A percentile compares a stretch with the other conserved stretches of the same genome.
Conservation (phyloP, 2,113 vertebrate genomes). For the Axis porcinus region DNA sequence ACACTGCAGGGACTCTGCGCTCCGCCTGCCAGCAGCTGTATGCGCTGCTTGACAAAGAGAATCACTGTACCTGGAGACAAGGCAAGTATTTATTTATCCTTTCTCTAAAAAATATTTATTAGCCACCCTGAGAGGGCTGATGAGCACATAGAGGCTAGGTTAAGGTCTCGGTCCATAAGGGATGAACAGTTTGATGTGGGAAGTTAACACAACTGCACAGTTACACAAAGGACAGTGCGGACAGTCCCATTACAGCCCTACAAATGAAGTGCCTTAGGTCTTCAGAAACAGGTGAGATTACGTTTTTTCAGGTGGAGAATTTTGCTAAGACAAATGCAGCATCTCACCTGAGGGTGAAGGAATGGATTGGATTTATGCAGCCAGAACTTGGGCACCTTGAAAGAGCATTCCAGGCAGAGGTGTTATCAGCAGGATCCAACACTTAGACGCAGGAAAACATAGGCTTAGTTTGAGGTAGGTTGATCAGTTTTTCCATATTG, state of each 20-base stretch:
- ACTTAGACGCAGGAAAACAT: background rate
- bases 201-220: background rate
- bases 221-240: background rate
- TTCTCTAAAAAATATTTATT: background rate
- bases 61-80: conserved; percentile 61
- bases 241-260: background rate
- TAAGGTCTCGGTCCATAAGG: background rate
- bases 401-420: background rate
- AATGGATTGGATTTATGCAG: background rate
- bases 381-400: background rate
- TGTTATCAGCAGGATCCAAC: background rate
- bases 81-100: conserved; percentile 69
- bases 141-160: background rate
- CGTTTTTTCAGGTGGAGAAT: background rate
- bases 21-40: conserved; percentile 67
- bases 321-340: background rate
- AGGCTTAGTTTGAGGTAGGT: background rate
- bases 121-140: background rate
- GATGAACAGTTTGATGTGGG: background rate
- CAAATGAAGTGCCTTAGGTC: background rate
- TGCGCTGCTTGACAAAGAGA: conserved; percentile 59
- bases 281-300: background rate
- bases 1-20: conserved; percentile 48
- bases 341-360: background rate
- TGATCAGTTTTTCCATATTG: background rate